Base-by-base conservation (phyloP, 2,888 invertebrate genomes). In the Invenusta paracnida region DNA sequence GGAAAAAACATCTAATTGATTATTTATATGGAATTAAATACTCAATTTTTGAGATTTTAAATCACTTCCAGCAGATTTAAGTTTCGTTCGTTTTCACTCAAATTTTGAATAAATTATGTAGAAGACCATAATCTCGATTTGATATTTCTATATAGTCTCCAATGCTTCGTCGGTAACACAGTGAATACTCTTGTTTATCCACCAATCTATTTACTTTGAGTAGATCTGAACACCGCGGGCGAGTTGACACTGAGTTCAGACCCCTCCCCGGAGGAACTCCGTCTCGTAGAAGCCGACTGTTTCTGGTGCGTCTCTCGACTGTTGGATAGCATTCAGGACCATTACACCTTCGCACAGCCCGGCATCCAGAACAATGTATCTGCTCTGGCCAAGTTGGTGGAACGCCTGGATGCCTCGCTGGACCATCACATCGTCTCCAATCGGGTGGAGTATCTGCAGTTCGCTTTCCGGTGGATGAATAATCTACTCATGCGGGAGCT, bases 391-490 rank as follows among this genome's bases (percentile, higher is more conserved):
- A 97, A 98, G 91, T 93, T 99, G 85, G 96, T 98, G 90, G 95
- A 96, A 89, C 94, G 98, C 91, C 97, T 99, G 88, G 98, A 99
- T 93, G 94, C 95, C 94, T 94, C 94, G 0, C 93, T 99, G 11
- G 97, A 98, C 93, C 94, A 94, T 89, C 99, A 99, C 92, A 93
- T 99, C 85, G 95, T 95, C 90, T 93, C 93, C 48, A 97, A 99
- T 91, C 95, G 96, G 86, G 96, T 99, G 1, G 98, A 99, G 92
- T 99, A 98, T 92, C 94, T 99, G 81, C 98, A 99, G 93, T 99
- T 99, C 93, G 96, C 98, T 0, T 99, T 99, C 93, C 94, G 99
- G 23, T 99, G 99, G 99, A 96, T 99, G 95, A 99, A 99, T 92
- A 99, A 99, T 93, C 93, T 99, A 85, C 93, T 99, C 87, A 99